Evolutionary conservation across 2,113 vertebrate genomes (phyloP).

Genomic region (Cryptoleucopteryx plumbea): DNA sequence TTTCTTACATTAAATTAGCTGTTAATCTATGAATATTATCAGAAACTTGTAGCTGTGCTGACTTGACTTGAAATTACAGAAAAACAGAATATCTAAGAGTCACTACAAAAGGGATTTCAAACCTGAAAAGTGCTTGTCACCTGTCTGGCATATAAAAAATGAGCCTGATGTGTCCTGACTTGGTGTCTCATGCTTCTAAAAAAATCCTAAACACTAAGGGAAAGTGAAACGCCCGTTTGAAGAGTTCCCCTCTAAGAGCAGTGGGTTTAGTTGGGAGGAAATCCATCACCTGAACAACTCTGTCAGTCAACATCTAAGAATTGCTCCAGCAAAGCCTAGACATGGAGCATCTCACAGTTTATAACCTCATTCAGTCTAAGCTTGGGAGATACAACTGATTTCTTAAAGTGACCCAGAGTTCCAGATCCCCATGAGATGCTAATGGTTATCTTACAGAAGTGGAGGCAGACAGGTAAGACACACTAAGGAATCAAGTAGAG

Average conservation of each 20-base stretch:
- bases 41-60: neutral
- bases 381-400: neutral
- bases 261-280: neutral
- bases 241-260: neutral
- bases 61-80: neutral
- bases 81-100: neutral
- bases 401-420: neutral
- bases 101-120: neutral
- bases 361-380: neutral
- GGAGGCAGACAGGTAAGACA: neutral
- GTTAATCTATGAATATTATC: neutral
- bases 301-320: neutral
- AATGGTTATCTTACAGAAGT: neutral
- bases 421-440: neutral
- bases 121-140: neutral
- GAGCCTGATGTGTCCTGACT: neutral
- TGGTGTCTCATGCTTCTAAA: neutral
- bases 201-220: neutral
- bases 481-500: neutral
- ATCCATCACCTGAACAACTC: neutral
- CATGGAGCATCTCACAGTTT: neutral
- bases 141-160: neutral
- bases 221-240: neutral
- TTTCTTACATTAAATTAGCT: neutral
- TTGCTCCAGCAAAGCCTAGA: neutral